phyloP scores from a whole-genome alignment of 2,888 invertebrate species.

The Glyphotaelius pellucidus region DNA sequence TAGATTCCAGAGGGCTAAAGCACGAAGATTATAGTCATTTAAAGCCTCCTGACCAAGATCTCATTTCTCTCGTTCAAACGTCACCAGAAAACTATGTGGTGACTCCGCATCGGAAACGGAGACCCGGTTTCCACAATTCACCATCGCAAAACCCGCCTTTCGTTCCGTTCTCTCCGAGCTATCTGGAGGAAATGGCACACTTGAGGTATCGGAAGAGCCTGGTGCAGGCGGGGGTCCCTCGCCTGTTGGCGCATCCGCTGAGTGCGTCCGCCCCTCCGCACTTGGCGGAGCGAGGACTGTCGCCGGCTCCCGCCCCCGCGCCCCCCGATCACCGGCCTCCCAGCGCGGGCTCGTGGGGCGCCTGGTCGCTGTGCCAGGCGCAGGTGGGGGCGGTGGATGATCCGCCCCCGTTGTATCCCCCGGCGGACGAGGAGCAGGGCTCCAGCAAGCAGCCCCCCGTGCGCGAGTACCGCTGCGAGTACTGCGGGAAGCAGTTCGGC shows the following conservation, averaged over 20 bases:
- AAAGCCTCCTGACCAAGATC: conserved; percentile 83
- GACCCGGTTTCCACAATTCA: conserved; percentile 92
- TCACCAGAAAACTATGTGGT: conserved; percentile 91
- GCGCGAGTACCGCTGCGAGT: conserved; percentile 91
- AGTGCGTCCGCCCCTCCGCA: conserved; percentile 87
- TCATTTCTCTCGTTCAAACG: conserved; percentile 82
- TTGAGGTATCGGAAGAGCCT: conserved; percentile 80
- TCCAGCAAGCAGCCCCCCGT: conserved; percentile 82
- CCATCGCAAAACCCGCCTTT: conserved; percentile 93
- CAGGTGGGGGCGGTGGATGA: conserved; percentile 77
- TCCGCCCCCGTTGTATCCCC: conserved; percentile 74
- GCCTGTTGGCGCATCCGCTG: conserved; percentile 78
- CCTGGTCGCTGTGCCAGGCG: conserved; percentile 81
- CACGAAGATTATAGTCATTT: conserved; percentile 83
- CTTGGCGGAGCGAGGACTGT: conserved; percentile 77
- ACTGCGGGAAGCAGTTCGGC: conserved; percentile 93
- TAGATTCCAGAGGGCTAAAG: conserved; percentile 81
- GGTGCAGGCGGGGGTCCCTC: conserved; percentile 78
- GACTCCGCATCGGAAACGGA: conserved; percentile 90
- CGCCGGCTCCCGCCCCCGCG: conserved; percentile 68
- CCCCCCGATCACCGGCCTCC: conserved; percentile 81
- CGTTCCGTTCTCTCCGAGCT: conserved; percentile 88
- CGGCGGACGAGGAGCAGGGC: conserved; percentile 73
- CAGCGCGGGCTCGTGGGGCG: conserved; percentile 84
- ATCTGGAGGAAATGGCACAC: conserved; percentile 83